phyloP scores from a whole-genome alignment of 1,140 invertebrate species.

The Drosophila tropicalis region DNA sequence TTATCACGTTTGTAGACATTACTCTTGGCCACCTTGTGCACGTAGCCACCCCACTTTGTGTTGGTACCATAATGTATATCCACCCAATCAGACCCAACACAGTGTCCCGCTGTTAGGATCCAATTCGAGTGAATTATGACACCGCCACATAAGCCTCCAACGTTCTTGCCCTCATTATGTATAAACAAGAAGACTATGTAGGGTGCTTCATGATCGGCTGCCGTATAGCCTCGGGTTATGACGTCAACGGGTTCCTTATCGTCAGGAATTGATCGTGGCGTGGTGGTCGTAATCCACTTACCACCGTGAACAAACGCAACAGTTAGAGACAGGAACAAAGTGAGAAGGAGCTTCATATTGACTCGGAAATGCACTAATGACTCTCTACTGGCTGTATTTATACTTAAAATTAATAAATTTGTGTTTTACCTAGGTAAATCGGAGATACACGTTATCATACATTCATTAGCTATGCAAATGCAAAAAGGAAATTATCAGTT shows the following conservation, averaged over 20 bases:
- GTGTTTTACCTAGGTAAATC: too few relatives aligned
- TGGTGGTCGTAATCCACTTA: too few relatives aligned
- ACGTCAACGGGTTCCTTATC: conserved; percentile 9
- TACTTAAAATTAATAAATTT: too few relatives aligned
- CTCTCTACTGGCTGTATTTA: too few relatives aligned
- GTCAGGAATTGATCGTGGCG: not conserved
- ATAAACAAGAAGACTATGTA: conserved; percentile 83
- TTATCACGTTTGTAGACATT: conserved; percentile 52
- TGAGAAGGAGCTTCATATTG: too few relatives aligned
- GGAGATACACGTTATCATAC: too few relatives aligned
- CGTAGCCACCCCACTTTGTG: conserved; percentile 24
- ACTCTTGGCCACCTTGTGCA: conserved; percentile 46
- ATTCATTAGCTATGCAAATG: too few relatives aligned
- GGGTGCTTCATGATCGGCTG: conserved; percentile 83
- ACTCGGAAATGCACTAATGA: too few relatives aligned
- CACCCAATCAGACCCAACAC: conserved; percentile 48
- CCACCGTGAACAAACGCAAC: too few relatives aligned
- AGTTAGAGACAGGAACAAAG: too few relatives aligned
- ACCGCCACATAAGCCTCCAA: conserved; percentile 43
- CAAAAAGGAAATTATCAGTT: too few relatives aligned
- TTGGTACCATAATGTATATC: conserved; percentile 74
- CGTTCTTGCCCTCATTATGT: conserved; percentile 21
- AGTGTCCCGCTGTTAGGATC: conserved; percentile 61
- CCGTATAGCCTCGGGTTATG: conserved; percentile 65
- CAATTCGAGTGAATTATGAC: conserved; percentile 54